Evolutionary conservation across 2,797 vertebrate species (phyloP), one percentile per base, ranked within the genome.

Genomic region (Phyllotis vaccarum): DNA sequence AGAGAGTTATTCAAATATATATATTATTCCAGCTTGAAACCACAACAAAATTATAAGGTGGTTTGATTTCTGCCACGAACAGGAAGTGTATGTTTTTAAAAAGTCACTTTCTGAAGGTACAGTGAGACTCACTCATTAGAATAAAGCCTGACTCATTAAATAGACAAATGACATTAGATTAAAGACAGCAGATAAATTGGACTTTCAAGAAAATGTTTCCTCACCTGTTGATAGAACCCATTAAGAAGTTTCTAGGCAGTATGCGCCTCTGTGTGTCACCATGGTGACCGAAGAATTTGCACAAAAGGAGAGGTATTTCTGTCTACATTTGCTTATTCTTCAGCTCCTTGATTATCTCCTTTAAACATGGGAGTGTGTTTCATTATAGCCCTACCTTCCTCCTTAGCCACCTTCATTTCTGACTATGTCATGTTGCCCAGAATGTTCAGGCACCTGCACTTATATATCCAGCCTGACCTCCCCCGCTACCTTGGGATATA

Each of bases 61-160:
- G 66, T 79, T 93, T 89, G 37, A 10, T 54, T 52, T 72, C 80
- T 74, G 52, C 46, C 34, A 49, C 72, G 95, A 46, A 58, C 82
- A 96, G 94, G 93, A 97, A 97, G 87, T 95, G 75, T 2, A 31
- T 43, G 56, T 95, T 92, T 13, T 60, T 74, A 46, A 78, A 56
- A 58, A 85, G 46, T 94, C 21, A 94, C 60, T 90, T 96, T 94
- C 80, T 95, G 96, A 96, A 96, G 76, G 62, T 93, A 43, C 85
- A 88, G 6, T 90, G 93, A 91, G 76, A 91, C 89, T 81, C 78
- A 49, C n/a, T n/a, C n/a, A 95, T 54, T 95, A 87, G 95, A 95
- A 94, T 91, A 96, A 96, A 96, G 89, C 82, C 83, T 96, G 93
- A 98, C 94, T 97, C 93, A 93, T 29, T 87, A 88, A 92, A 60